Evolutionary conservation across 2,888 invertebrate genomes (phyloP), one percentile per base, ranked within the genome.

Genomic region (Panzeria rudis): DNA sequence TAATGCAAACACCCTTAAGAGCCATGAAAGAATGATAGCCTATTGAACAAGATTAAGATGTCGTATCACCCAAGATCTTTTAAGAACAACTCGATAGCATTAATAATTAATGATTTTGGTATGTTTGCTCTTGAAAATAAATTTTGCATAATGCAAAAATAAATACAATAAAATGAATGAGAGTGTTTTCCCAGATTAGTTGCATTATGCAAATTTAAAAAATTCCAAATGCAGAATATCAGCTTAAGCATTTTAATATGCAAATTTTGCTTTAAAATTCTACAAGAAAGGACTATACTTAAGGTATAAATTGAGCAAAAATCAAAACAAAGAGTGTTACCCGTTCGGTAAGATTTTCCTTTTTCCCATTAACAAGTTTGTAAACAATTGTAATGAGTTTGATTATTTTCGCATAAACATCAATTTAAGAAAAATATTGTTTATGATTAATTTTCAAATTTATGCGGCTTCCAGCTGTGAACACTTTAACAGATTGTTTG

Each of bases 151-250:
- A 44, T 17, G 44, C 56, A 25, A 76, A 25, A 47, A 38, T 32
- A 44, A 6, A 20, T 11, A 9, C 38, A 62, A 54, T 44, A 38
- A 38, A 9, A 5, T 0, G 0, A 29, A 11, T 20, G 29, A 61
- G n/a, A 62, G 56, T 50, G 38, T 76, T 68, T 54, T 17, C 38
- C 32, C 71, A 54, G 77, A 85, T 69, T 78, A 68, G 54, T 50
- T 54, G 77, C 77, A 86, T 86, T 87, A 86, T 86, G 87, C 82
- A 86, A 86, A 87, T 87, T 52, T 44, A 3, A 17, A 15, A 23
- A 44, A n/a, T 11, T n/a, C 17, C 15, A 8, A 35, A 47, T 23
- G 41, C 38, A 85, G 85, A 84, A 64, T 32, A 69, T 11, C 35
- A 61, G 72, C 77, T 86, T 73, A 78, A 84, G 56, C 83, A 82